Conservation (phyloP, 2,113 vertebrate species). For the Polyodon spathula region DNA sequence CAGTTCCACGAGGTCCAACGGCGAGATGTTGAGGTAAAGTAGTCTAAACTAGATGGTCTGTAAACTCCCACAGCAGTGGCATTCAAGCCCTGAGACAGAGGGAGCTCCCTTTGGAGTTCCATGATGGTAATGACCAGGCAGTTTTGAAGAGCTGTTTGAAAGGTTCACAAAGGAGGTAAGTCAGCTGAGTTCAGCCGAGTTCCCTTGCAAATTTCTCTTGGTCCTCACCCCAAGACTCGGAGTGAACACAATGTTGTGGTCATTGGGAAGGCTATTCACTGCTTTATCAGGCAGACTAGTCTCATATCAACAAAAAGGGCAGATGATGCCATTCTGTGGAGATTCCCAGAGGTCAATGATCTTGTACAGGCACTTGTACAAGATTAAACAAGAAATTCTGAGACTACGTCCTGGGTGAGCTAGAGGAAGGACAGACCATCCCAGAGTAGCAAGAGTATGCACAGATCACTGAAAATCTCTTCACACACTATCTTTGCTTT, state of each 20-base stretch:
- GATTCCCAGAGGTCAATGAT: slow-evolving; percentile 81
- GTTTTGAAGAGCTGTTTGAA: too few species aligned
- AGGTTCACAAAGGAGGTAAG: slow-evolving; percentile 70
- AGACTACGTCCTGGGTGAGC: background rate
- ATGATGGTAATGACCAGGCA: slow-evolving; percentile 90
- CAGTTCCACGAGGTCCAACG: slow-evolving; percentile 87
- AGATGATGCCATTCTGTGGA: slow-evolving; percentile 70
- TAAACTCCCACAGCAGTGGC: slow-evolving; percentile 56
- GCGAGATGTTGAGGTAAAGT: slow-evolving; percentile 69
- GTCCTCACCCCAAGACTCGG: slow-evolving; percentile 68
- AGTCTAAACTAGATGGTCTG: slow-evolving; percentile 74
- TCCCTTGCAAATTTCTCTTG: slow-evolving; percentile 62
- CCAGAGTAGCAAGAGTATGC: too few species aligned
- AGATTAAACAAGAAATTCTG: slow-evolving; percentile 2
- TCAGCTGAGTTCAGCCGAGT: slow-evolving; percentile 69
- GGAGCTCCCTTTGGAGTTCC: slow-evolving; percentile 69
- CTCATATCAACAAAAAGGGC: slow-evolving; percentile 84
- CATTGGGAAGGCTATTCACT: slow-evolving; percentile 73
- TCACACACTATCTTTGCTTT: too few species aligned
- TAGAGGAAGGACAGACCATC: slow-evolving; percentile 3
- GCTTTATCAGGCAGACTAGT: slow-evolving; percentile 68
- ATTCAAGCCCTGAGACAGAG: slow-evolving; percentile 45
- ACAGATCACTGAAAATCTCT: too few species aligned
- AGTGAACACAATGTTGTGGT: slow-evolving; percentile 73
- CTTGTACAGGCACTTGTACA: slow-evolving; percentile 73